Evolutionary conservation across 1,140 invertebrate genomes (phyloP).

Genomic region (Pachyrhynchus sulphureomaculatus): DNA sequence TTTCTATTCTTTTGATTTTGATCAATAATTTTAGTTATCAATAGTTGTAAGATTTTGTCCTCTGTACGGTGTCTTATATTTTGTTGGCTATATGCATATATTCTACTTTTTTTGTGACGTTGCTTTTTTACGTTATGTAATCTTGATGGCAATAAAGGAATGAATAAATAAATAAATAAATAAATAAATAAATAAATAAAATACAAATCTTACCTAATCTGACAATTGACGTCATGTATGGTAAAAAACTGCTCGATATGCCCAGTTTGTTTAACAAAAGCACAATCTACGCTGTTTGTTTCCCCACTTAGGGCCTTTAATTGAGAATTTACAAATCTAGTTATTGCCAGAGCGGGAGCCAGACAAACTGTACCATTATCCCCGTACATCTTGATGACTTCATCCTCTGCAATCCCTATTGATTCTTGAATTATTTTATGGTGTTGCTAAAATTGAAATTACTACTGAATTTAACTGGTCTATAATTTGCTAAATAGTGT

Average conservation of each 20-base stretch:
- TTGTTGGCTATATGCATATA: too few relatives aligned
- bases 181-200: too few relatives aligned
- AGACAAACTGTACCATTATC: conserved; percentile 34
- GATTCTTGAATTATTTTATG: conserved; percentile 34
- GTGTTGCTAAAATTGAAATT: conserved; percentile 18
- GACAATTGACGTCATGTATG: conserved; percentile 47
- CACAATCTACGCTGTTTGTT: conserved; percentile 42
- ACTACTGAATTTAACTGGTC: too few relatives aligned
- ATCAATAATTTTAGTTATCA: too few relatives aligned
- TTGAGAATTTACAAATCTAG: conserved; percentile 42
- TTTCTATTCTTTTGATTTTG: too few relatives aligned
- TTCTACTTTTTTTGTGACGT: too few relatives aligned
- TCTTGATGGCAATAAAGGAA: too few relatives aligned
- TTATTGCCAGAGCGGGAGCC: conserved; percentile 41
- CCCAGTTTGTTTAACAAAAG: conserved; percentile 44
- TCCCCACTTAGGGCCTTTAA: conserved; percentile 41
- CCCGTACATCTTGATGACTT: conserved; percentile 35
- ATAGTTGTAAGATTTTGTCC: too few relatives aligned
- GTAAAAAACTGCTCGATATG: conserved; percentile 44
- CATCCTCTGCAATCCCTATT: conserved; percentile 38
- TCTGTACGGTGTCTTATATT: too few relatives aligned
- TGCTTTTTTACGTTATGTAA: too few relatives aligned
- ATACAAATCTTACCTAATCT: conserved; percentile 37
- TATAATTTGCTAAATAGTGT: too few relatives aligned
- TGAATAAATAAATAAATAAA: too few relatives aligned